These are phyloP conservation scores for Mormyrus iriodes DNA, from an alignment of 2,113 vertebrate species.

Conservation along the genomic window DNA sequence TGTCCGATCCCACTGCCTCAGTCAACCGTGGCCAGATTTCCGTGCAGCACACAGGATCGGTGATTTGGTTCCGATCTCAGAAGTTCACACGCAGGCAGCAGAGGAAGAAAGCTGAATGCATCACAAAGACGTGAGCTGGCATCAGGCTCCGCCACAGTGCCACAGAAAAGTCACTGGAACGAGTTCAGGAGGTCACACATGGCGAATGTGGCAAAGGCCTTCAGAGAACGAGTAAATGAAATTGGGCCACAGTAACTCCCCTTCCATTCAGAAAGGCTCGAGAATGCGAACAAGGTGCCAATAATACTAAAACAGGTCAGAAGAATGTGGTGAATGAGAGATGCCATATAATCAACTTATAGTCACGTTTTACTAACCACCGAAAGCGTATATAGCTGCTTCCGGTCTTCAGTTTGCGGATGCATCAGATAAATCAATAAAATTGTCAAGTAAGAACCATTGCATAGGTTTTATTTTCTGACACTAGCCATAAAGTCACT, in stretches of 20 bases:
- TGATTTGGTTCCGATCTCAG: background rate
- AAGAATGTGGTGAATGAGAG: background rate
- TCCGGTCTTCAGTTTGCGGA: background rate
- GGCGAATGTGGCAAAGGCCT: background rate
- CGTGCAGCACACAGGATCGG: background rate
- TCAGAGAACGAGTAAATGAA: background rate
- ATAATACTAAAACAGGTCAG: background rate
- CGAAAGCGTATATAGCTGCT: background rate
- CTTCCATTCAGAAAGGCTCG: background rate
- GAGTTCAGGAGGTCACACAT: background rate
- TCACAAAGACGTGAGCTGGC: background rate
- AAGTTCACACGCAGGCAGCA: background rate
- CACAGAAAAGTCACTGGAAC: too few relatives aligned
- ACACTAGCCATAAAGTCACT: background rate
- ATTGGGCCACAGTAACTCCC: background rate
- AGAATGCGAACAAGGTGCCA: background rate
- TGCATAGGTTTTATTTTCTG: background rate
- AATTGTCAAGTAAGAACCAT: background rate
- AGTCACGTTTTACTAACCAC: background rate
- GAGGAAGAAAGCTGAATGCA: background rate
- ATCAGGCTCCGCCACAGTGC: background rate
- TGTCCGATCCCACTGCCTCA: background rate
- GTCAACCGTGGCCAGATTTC: background rate
- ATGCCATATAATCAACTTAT: background rate
- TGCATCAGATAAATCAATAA: background rate